Evolutionary conservation across 2,888 invertebrate genomes (phyloP), one percentile per base, ranked within the genome.

Genomic region (Himalopsyche tibetana): DNA sequence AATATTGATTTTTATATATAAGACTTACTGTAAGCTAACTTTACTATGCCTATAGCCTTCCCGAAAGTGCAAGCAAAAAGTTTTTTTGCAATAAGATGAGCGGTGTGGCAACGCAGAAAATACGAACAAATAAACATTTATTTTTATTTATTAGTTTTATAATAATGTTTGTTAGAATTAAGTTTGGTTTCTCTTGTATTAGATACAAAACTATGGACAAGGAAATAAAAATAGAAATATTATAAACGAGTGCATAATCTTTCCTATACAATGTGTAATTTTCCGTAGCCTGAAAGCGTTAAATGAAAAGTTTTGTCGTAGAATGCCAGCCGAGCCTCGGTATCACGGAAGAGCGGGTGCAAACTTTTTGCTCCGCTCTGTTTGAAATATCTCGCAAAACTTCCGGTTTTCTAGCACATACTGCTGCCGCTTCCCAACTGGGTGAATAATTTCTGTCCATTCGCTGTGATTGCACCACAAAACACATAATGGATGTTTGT

Each of bases 371-470:
- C 74, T 15, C 36, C 12, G 36, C 74, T 63, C 63, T 74, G 74
- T 74, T 74, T 74, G 74, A 74, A 74, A 74, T 74, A 74, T 74
- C 74, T 74, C 74, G 36, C 74, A 12, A 74, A 74, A 74, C 74
- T 74, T 74, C 74, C 74, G 28, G 74, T 74, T 74, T 38, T 36
- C 74, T 12, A 9, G 38, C 74, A 36, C 38, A 74, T 36, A 74
- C 36, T 74, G 74, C 36, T 74, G 38, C 19, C 36, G 63, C 28
- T 63, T 63, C 63, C 63, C 63, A 63, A 63, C 74, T 74, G 36
- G 36, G 38, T 74, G 38, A 74, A 74, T 36, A 38, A 74, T 74
- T 38, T 11, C 36, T 28, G 6, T 11, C 69, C 69, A 19, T 28
- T 11, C 74, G 36, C 4, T 36, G 74, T 28, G 36, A 74, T 15